phyloP scores from a whole-genome alignment of 2,888 invertebrate genomes.

The Dasypogon diadema region DNA sequence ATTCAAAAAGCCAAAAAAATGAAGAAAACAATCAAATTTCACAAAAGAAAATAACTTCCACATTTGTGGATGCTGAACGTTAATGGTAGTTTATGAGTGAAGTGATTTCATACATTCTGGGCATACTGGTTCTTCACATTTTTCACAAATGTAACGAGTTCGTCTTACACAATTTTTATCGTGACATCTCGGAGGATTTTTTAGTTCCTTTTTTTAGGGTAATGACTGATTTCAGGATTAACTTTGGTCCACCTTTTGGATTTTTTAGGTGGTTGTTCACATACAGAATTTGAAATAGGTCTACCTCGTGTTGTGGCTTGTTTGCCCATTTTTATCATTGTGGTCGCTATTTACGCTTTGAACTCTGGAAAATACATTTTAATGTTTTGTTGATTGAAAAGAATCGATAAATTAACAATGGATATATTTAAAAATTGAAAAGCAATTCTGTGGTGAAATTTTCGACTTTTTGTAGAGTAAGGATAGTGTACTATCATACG shows the following conservation, averaged over 20 bases:
- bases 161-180: too few species aligned
- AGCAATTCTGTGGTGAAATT: slow-evolving; percentile 19
- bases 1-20: not conserved
- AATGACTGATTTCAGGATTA: slow-evolving; percentile 21
- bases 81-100: not conserved
- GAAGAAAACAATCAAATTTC: not conserved
- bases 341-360: slow-evolving; percentile 20
- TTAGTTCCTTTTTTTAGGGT: slow-evolving; percentile 11
- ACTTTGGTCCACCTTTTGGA: slow-evolving; percentile 9
- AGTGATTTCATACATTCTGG: slow-evolving; percentile 7
- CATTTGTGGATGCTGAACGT: not conserved
- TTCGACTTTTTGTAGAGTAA: not conserved
- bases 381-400: not conserved
- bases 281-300: slow-evolving; percentile 10
- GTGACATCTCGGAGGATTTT: slow-evolving; percentile 7
- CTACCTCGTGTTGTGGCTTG: slow-evolving; percentile 18
- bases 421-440: slow-evolving; percentile 21
- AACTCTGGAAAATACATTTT: not conserved
- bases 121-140: slow-evolving; percentile 23
- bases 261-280: slow-evolving; percentile 5
- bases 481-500: slow-evolving; percentile 5
- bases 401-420: too few species aligned
- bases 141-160: too few species aligned
- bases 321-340: slow-evolving; percentile 1
- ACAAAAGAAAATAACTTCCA: not conserved